Base-by-base conservation (phyloP, 2,797 vertebrate species). In the Rhyacichthys aspro region DNA sequence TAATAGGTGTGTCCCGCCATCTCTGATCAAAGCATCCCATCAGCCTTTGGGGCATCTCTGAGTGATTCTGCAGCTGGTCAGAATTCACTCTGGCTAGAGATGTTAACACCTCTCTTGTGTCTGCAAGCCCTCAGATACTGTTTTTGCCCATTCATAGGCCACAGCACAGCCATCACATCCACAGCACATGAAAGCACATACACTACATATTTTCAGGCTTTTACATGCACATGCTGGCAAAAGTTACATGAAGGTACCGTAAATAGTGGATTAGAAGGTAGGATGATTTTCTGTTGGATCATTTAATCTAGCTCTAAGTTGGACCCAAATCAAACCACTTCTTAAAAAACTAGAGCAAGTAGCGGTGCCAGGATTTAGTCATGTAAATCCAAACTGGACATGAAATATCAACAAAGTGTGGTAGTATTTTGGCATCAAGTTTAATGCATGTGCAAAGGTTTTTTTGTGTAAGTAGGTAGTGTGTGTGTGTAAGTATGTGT, bases 1-100 rank as follows among this genome's bases (percentile, higher is more conserved):
- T 82, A 88, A 87, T 86, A 85, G 85, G 75, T 81, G 67, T 89
- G 85, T 86, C 81, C 81, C 84, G 81, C 81, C 80, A 78, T 83
- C 81, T 85, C 76, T 83, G 83, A 91, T 90, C 86, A 89, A 89
- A 89, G 86, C 74, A 17, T 82, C 72, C 78, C 59, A 87, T 88
- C 86, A 85, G 81, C 79, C 88, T 86, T 70, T 32, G 65, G 85
- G 82, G 81, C 76, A 79, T 83, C 74, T 82, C 59, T 50, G 63
- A 85, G 72, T 63, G 78, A 70, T 77, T 84, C 72, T 75, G 67
- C 81, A 69, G 82, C 81, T 83, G 78, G 78, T 77, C 58, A 85
- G 79, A 77, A 81, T 81, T 81, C 78, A 61, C 49, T 60, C 76
- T 77, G 70, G 74, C 72, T 55, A 36, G 67, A 71, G 84, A 83